A percentile compares a stretch with the other conserved stretches of the same genome.
These are phyloP conservation scores for Pediacus dermestoides DNA, from an alignment of 2,888 invertebrate species.

Conservation along the genomic window DNA sequence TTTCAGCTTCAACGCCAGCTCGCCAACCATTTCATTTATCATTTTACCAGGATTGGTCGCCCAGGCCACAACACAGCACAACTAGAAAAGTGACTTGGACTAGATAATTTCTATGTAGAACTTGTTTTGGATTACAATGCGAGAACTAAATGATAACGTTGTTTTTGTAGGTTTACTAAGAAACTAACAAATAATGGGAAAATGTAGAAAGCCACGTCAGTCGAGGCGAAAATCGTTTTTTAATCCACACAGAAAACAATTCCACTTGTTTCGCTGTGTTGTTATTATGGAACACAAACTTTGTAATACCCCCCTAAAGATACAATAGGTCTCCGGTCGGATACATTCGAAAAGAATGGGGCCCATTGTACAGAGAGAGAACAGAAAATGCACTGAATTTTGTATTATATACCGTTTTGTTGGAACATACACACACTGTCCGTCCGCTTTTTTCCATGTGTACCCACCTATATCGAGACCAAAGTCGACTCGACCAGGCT, in stretches of 20 bases:
- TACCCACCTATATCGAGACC: conserved; percentile 34
- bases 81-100: too few relatives aligned
- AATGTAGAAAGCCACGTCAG: too few relatives aligned
- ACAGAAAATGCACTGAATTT: conserved; percentile 27
- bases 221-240: too few relatives aligned
- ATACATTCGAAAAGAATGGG: conserved; percentile 26
- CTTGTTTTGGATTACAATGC: too few relatives aligned
- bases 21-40: too few relatives aligned
- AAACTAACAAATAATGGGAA: too few relatives aligned
- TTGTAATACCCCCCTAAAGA: conserved; percentile 9
- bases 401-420: conserved; percentile 27
- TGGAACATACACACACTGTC: conserved; percentile 20
- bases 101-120: too few relatives aligned
- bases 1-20: too few relatives aligned
- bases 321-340: conserved; percentile 22
- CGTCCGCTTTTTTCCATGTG: conserved; percentile 23
- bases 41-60: too few relatives aligned
- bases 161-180: too few relatives aligned
- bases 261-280: conserved; percentile 20
- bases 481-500: conserved; percentile 47
- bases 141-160: too few relatives aligned
- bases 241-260: conserved; percentile 20
- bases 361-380: conserved; percentile 25
- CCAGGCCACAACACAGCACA: too few relatives aligned
- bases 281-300: conserved; percentile 15